Conservation (phyloP, 2,113 vertebrate genomes). For the Chelonoidis abingdonii region DNA sequence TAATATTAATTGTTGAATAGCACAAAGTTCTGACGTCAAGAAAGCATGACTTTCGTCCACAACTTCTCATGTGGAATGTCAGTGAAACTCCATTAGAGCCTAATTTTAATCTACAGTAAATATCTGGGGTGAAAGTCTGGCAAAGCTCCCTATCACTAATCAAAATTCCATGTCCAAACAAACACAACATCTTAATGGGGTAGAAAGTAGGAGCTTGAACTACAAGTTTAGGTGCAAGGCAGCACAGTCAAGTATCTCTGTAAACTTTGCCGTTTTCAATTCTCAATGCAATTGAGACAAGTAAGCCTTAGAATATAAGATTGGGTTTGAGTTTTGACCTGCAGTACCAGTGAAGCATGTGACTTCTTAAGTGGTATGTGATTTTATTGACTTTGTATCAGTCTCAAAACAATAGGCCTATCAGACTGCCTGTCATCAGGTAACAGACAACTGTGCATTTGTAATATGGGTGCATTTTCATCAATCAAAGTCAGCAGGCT, state of each 20-base stretch:
- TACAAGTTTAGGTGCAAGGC: not conserved
- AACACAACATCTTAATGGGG: not conserved
- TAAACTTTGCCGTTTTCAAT: not conserved
- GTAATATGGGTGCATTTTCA: not conserved
- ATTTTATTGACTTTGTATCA: not conserved
- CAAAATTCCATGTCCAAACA: not conserved
- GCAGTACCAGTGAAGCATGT: not conserved
- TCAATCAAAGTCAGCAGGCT: not conserved
- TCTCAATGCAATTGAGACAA: not conserved
- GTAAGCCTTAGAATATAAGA: not conserved
- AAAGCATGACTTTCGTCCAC: not conserved
- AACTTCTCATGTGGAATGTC: not conserved
- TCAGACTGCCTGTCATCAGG: not conserved
- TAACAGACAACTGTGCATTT: not conserved
- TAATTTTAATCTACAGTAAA: not conserved
- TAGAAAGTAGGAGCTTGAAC: not conserved
- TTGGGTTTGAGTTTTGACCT: not conserved
- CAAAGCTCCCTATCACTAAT: not conserved
- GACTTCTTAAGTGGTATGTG: not conserved
- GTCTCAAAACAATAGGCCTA: not conserved
- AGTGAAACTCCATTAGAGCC: not conserved
- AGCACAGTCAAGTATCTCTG: not conserved
- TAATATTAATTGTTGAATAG: not conserved
- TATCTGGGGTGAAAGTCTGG: not conserved
- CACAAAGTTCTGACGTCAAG: not conserved